These are phyloP conservation scores for Corvus cornix DNA, from an alignment of 2,113 vertebrate species.

Conservation along the genomic window DNA sequence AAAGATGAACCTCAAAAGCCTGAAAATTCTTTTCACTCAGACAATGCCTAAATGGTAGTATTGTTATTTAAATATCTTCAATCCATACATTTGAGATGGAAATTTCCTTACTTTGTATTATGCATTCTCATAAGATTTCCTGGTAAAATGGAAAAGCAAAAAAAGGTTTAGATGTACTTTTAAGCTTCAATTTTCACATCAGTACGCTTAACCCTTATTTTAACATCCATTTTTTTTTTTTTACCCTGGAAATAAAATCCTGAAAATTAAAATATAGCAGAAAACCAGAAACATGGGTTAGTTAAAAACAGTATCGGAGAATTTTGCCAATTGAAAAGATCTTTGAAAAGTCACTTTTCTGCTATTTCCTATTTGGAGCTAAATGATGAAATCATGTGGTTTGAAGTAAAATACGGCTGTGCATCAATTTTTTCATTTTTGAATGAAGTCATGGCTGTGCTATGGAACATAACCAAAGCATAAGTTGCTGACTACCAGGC, in stretches of 20 bases:
- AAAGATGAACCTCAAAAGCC: background rate
- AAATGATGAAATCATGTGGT: background rate
- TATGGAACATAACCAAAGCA: background rate
- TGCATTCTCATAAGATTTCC: background rate
- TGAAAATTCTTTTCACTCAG: slow-evolving; percentile 32
- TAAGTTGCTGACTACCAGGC: background rate
- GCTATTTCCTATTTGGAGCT: background rate
- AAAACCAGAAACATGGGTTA: background rate
- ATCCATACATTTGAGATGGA: slow-evolving; percentile 12
- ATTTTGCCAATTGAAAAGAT: background rate
- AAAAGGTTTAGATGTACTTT: background rate
- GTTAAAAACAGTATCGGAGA: background rate
- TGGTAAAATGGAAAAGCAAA: background rate
- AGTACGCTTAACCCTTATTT: background rate
- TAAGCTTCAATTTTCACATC: background rate
- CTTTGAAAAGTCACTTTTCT: background rate
- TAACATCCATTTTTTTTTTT: background rate
- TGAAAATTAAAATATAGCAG: background rate
- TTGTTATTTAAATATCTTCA: slow-evolving; percentile 58
- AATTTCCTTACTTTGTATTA: background rate
- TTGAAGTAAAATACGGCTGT: background rate
- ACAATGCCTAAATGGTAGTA: slow-evolving; percentile 20
- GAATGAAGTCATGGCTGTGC: background rate
- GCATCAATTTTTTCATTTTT: background rate
- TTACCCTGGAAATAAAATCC: background rate